These are phyloP conservation scores for Sylvia atricapilla DNA, from an alignment of 2,113 vertebrate species.

Conservation along the genomic window DNA sequence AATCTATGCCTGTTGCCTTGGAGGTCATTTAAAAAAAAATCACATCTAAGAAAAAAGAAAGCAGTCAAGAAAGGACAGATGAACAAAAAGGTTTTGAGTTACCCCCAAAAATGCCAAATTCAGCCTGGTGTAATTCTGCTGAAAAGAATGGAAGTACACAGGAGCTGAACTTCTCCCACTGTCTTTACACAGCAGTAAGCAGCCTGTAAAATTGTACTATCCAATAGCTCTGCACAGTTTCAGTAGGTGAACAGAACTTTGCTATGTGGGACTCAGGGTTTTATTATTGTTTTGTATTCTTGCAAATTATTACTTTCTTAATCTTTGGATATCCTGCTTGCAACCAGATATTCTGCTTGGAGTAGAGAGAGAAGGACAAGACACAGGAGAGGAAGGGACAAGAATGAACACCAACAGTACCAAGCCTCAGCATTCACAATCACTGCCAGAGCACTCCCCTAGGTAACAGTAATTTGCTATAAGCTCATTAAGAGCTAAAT, in stretches of 20 bases:
- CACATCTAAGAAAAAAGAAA: background rate
- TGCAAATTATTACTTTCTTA: background rate
- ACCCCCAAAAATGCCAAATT: background rate
- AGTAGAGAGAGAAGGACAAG: background rate
- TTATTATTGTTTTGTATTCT: background rate
- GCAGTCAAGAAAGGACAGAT: background rate
- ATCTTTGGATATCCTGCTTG: background rate
- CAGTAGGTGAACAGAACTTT: background rate
- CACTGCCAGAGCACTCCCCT: background rate
- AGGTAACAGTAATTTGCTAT: background rate
- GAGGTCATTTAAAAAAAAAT: background rate
- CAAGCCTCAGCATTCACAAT: background rate
- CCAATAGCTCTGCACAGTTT: background rate
- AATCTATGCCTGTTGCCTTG: background rate
- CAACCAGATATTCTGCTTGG: background rate
- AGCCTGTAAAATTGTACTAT: background rate
- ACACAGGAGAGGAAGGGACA: background rate
- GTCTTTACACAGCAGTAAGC: background rate
- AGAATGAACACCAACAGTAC: background rate
- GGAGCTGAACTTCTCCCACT: slow-evolving; percentile 1
- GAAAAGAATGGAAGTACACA: background rate
- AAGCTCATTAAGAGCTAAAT: background rate
- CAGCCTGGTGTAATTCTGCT: background rate
- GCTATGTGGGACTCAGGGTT: fast-evolving
- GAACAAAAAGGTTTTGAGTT: background rate